These are phyloP conservation scores for Orthonyx spaldingii DNA, from an alignment of 2,113 vertebrate genomes.

Conservation along the genomic window DNA sequence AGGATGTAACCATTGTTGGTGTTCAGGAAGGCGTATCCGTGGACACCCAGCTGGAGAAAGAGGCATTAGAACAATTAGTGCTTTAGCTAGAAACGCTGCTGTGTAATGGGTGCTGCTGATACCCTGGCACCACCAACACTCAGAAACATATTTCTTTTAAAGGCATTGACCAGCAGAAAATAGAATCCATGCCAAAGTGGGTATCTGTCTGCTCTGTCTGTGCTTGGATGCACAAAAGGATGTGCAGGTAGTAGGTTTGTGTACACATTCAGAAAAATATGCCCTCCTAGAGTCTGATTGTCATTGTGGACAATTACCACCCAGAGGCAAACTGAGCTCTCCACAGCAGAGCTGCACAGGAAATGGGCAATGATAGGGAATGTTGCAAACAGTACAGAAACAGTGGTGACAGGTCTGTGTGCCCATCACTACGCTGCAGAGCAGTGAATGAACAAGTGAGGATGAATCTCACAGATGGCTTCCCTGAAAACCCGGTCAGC, in stretches of 20 bases:
- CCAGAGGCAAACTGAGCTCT: not conserved
- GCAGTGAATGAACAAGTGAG: not conserved
- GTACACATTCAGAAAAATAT: not conserved
- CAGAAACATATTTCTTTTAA: not conserved
- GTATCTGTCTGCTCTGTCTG: not conserved
- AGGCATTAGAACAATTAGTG: not conserved
- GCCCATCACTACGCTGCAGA: not conserved
- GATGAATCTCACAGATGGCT: not conserved
- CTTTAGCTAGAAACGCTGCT: not conserved
- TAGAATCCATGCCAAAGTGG: not conserved
- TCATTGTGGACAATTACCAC: accelerated
- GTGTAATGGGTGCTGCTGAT: not conserved
- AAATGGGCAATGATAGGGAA: accelerated
- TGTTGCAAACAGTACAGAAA: not conserved
- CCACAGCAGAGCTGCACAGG: not conserved
- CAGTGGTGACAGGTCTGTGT: not conserved
- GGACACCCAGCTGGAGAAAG: constrained; percentile 84
- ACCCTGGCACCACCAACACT: not conserved
- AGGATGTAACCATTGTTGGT: constrained; percentile 97
- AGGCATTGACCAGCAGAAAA: not conserved
- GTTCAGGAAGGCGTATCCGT: constrained; percentile 91
- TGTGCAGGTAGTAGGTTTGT: not conserved
- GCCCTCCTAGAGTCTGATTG: not conserved
- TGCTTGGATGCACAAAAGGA: not conserved
- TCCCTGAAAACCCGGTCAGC: accelerated